Percentiles rank a stretch among this genome's conserved stretches.
Evolutionary conservation across 2,113 vertebrate species (phyloP).

Genomic region (Prochilodus magdalenae): DNA sequence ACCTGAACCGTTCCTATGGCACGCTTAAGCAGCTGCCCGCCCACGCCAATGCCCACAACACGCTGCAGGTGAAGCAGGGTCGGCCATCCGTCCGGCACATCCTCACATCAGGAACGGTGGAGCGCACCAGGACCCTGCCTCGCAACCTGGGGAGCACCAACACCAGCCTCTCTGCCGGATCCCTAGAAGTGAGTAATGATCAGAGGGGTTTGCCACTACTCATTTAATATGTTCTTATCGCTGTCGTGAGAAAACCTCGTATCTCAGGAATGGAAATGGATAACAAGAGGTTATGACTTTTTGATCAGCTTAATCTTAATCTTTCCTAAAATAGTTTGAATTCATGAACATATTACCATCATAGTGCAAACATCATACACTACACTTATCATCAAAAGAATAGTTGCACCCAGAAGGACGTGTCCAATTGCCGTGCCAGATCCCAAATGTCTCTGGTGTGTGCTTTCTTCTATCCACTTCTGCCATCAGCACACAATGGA

Average conservation of each 20-base stretch:
- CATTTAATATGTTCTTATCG: background rate
- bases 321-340: no score
- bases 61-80: constrained; percentile 90
- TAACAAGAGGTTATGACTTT: no score
- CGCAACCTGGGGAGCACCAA: constrained; percentile 91
- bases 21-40: constrained; percentile 85
- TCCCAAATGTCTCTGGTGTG: no score
- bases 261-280: background rate
- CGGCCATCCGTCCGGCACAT: constrained; percentile 91
- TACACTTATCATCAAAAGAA: no score
- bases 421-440: no score
- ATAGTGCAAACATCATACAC: no score
- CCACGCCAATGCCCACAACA: constrained; percentile 79
- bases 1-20: constrained; percentile 92
- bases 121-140: constrained; percentile 96
- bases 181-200: constrained; percentile 89
- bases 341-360: no score
- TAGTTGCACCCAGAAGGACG: no score
- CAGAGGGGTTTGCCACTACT: background rate
- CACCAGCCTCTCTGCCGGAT: constrained; percentile 90
- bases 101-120: constrained; percentile 86
- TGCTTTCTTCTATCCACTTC: no score
- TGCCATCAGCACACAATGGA: no score
- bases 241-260: background rate
- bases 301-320: no score